Evolutionary conservation across 1,140 invertebrate genomes (phyloP), one percentile per base, ranked within the genome.

Genomic region (Drosophila rhopaloa): DNA sequence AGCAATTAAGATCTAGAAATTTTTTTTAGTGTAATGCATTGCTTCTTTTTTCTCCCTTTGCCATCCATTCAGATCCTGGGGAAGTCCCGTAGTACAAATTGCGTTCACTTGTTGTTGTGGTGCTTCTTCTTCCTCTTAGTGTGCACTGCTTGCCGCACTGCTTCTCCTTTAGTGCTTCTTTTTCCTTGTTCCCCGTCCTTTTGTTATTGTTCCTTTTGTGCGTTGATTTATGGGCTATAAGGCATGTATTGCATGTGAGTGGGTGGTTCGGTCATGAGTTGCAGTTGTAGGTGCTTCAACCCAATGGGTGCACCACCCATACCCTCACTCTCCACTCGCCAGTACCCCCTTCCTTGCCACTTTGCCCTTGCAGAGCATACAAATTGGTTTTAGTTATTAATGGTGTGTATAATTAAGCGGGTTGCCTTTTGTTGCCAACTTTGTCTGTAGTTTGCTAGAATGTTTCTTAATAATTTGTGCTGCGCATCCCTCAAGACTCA

Each of bases 341-440:
- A 24, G 4, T 24, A 24, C 24, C 24, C 24, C 24, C 24, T 24
- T 24, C 58, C 41, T n/a, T 50, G 24, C 51, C 58, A 51, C 63
- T 59, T 60, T 58, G 50, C 46, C 66, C 74, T 74, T 74, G 79
- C 73, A 77, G 78, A 60, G 61, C 84, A 88, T 88, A 88, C 83
- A 88, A 88, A 88, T 88, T 88, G 83, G 83, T 88, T 88, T 88
- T 88, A 88, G 84, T 88, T 88, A 88, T 88, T 88, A 89, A 88
- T 88, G 83, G 83, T 89, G 84, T 88, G 83, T 88, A 88, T 88
- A 88, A 88, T 88, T 88, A 88, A 88, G 83, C 84, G 76, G 63
- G 58, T 63, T 89, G 84, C 72, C 83, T 88, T 88, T 88, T 88
- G 83, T 88, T 88, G 67, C 72, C 83, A 88, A 86, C 83, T 88